Percentiles rank a stretch among this genome's conserved stretches.
Conservation (phyloP, 2,113 vertebrate genomes). For the Electrona antarctica region DNA sequence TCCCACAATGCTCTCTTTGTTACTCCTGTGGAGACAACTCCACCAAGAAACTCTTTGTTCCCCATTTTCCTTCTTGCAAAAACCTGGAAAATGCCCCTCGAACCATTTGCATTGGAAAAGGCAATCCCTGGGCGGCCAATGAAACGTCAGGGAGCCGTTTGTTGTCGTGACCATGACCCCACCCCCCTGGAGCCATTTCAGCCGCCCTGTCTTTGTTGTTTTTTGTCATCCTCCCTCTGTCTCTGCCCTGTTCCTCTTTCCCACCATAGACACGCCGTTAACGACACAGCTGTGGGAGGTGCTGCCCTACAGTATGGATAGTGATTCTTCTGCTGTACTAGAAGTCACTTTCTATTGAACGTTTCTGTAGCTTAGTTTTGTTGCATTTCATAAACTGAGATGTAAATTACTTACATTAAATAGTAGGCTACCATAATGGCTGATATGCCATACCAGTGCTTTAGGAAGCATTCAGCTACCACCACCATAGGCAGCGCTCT, state of each 20-base stretch:
- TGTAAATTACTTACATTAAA: too few relatives aligned
- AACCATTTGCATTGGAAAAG: slow-evolving; percentile 53
- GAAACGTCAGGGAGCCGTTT: slow-evolving; percentile 58
- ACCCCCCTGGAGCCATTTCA: slow-evolving; percentile 64
- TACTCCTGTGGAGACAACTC: slow-evolving; percentile 42
- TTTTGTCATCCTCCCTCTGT: slow-evolving; percentile 34
- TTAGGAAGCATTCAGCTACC: too few relatives aligned
- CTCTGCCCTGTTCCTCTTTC: slow-evolving; percentile 50
- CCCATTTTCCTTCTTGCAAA: slow-evolving; percentile 2
- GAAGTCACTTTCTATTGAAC: too few relatives aligned
- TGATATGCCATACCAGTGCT: too few relatives aligned
- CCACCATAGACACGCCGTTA: background rate
- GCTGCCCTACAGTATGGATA: too few relatives aligned
- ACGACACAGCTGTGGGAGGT: too few relatives aligned
- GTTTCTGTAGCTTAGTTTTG: too few relatives aligned
- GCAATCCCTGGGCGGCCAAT: slow-evolving; percentile 52
- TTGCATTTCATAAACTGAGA: too few relatives aligned
- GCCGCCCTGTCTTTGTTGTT: slow-evolving; percentile 40
- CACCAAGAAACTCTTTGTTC: slow-evolving; percentile 60
- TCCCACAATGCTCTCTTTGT: slow-evolving; percentile 60
- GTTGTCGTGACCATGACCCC: slow-evolving; percentile 58
- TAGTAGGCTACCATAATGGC: too few relatives aligned
- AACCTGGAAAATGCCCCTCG: slow-evolving; percentile 43
- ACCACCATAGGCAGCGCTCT: too few relatives aligned
- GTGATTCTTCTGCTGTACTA: too few relatives aligned